These are phyloP conservation scores for Microcebus griseorufus DNA, from an alignment of 2,113 vertebrate species.

Conservation along the genomic window DNA sequence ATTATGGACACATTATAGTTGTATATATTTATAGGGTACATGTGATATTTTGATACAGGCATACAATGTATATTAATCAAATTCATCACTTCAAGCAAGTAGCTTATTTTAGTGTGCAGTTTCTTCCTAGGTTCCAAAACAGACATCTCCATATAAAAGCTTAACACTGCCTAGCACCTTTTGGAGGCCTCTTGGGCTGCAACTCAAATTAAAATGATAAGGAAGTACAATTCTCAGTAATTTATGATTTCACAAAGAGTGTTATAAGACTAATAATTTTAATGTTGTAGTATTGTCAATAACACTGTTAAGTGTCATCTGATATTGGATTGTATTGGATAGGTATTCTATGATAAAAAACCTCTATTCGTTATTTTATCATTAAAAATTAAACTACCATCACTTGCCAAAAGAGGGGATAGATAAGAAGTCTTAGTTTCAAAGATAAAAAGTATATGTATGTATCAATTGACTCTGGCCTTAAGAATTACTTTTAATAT, in stretches of 20 bases:
- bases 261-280: not conserved
- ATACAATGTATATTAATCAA: no score
- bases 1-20: no score
- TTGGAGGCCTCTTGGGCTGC: not conserved
- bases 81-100: not conserved
- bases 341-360: not conserved
- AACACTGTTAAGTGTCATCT: not conserved
- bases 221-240: not conserved
- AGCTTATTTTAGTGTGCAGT: not conserved
- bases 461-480: not conserved
- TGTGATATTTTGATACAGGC: no score
- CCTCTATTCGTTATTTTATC: not conserved
- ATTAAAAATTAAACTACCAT: not conserved
- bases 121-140: not conserved
- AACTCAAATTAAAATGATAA: not conserved
- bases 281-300: not conserved
- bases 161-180: not conserved
- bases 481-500: not conserved
- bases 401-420: not conserved
- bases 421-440: not conserved
- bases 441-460: not conserved
- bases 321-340: not conserved
- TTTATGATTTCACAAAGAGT: not conserved
- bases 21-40: no score
- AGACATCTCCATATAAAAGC: not conserved